Conservation (phyloP, 1,140 invertebrate genomes). For the Drosophila biarmipes region DNA sequence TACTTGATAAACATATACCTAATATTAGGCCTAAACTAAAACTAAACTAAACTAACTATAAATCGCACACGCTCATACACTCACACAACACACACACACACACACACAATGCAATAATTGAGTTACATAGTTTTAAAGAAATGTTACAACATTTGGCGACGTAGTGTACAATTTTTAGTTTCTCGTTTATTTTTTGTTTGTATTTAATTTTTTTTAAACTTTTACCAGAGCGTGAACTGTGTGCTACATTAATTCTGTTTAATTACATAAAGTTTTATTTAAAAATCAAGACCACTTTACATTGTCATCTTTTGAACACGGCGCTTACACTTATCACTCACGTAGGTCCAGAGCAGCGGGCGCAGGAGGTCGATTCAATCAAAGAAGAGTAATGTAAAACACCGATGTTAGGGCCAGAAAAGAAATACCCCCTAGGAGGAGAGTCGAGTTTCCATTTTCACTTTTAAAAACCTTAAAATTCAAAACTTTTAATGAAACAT, state of each 20-base stretch:
- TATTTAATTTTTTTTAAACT: conserved; percentile 29
- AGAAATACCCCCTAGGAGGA: conserved; percentile 3
- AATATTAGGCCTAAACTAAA: conserved; percentile 40
- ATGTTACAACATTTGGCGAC: conserved; percentile 51
- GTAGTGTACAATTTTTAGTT: conserved; percentile 40
- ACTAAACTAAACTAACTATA: conserved; percentile 48
- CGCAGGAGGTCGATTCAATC: conserved; percentile 6
- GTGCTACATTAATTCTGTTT: conserved; percentile 76
- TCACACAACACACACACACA: conserved; percentile 39
- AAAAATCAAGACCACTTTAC: conserved; percentile 38
- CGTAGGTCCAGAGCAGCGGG: not conserved
- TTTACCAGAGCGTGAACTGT: conserved; percentile 55
- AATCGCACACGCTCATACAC: conserved; percentile 43
- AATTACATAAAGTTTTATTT: conserved; percentile 73
- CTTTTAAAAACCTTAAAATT: not conserved
- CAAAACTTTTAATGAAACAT: not conserved
- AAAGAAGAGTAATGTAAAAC: conserved; percentile 26
- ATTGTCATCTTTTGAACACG: conserved; percentile 14
- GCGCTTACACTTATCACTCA: conserved; percentile 3
- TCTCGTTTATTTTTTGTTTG: conserved; percentile 18
- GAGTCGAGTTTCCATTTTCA: conserved; percentile 8
- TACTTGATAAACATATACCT: conserved; percentile 55
- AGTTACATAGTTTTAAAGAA: conserved; percentile 76
- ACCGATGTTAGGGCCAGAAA: conserved; percentile 24
- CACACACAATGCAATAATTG: conserved; percentile 70